Evolutionary conservation across 2,113 vertebrate species (phyloP).

Genomic region (Oreocharis arfaki): DNA sequence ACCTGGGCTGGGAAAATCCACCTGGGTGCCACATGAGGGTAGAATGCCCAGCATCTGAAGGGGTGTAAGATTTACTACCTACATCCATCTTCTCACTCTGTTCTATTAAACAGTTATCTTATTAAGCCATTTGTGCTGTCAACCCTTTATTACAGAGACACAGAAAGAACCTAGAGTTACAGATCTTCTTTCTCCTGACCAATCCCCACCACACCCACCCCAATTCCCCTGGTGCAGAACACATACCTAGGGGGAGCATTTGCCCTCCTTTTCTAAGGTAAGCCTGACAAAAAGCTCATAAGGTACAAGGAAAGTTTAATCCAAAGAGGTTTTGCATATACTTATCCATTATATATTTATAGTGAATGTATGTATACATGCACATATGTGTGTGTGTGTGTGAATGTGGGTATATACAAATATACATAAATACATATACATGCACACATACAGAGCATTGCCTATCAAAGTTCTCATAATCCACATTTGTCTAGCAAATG

Average conservation of each 20-base stretch:
- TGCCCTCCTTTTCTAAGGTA: not conserved
- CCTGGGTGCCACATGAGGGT: not conserved
- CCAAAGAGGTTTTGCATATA: not conserved
- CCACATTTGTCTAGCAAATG: not conserved
- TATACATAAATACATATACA: not conserved
- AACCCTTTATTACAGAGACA: accelerated
- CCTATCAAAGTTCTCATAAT: not conserved
- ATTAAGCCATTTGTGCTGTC: not conserved
- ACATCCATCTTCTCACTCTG: not conserved
- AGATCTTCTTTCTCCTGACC: accelerated
- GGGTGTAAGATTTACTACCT: not conserved
- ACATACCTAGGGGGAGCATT: not conserved
- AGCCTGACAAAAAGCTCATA: not conserved
- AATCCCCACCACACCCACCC: accelerated
- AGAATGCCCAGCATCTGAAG: not conserved
- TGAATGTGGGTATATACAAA: not conserved
- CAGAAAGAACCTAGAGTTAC: not conserved
- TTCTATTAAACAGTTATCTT: not conserved
- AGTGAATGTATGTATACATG: too few relatives aligned
- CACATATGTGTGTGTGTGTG: accelerated
- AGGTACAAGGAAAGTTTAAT: not conserved
- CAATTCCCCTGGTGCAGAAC: not conserved
- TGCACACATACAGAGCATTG: not conserved
- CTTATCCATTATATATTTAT: not conserved
- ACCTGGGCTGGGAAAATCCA: not conserved